These are phyloP conservation scores for Nipponacmea schrenckii DNA, from an alignment of 2,888 invertebrate genomes.

Conservation along the genomic window DNA sequence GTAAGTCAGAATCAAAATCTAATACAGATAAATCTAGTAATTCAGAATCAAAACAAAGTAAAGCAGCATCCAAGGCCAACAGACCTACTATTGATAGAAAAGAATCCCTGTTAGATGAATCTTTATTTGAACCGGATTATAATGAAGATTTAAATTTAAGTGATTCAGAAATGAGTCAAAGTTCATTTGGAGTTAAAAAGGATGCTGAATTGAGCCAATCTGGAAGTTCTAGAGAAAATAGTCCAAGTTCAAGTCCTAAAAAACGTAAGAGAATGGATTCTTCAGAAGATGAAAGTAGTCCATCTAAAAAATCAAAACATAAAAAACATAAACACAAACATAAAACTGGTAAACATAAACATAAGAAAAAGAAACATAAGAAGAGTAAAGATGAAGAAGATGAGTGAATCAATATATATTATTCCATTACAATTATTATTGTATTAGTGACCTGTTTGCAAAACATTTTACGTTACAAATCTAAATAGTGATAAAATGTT, in stretches of 20 bases:
- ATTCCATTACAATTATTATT: no score
- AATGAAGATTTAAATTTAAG: conserved; percentile 40
- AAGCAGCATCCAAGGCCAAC: neutral
- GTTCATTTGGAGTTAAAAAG: conserved; percentile 14
- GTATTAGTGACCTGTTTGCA: no score
- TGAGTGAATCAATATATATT: conserved; percentile 13
- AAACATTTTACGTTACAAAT: no score
- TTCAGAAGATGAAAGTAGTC: conserved; percentile 24
- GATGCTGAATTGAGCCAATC: conserved; percentile 12
- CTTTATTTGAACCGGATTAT: conserved; percentile 62
- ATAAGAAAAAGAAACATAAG: conserved; percentile 45
- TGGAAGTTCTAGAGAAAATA: conserved; percentile 14
- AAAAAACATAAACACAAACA: conserved; percentile 47
- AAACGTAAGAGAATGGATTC: conserved; percentile 21
- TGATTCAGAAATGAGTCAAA: conserved; percentile 18
- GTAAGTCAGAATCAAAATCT: conserved; percentile 1
- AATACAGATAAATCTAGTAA: neutral
- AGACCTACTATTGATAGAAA: conserved; percentile 40
- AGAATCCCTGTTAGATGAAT: conserved; percentile 58
- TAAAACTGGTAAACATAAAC: conserved; percentile 43
- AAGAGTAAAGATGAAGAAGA: conserved; percentile 40
- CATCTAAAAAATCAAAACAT: conserved; percentile 35
- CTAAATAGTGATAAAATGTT: no score
- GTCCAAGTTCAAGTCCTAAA: conserved; percentile 30
- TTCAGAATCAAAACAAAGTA: conserved; percentile 8